These are phyloP conservation scores for Dallia pectoralis DNA, from an alignment of 2,797 vertebrate species.

Conservation along the genomic window DNA sequence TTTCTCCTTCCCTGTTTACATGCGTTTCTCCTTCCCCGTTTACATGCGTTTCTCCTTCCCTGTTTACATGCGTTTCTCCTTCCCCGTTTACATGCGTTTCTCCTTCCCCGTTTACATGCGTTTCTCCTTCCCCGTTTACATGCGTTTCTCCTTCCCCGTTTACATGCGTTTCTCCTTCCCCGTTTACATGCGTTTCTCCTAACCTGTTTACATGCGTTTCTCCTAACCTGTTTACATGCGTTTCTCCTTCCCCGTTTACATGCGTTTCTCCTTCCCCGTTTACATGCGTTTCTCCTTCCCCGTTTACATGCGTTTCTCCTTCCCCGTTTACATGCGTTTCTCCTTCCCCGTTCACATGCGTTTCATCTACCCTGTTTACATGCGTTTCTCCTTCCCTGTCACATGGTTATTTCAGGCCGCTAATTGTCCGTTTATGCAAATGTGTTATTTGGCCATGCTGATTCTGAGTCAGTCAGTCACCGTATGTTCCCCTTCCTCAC, in stretches of 20 bases:
- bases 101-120: constrained; percentile 22
- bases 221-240: constrained; percentile 24
- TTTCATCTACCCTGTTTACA: no score
- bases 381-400: constrained; percentile 32
- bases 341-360: no score
- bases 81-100: constrained; percentile 14
- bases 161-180: constrained; percentile 24
- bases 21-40: constrained; percentile 25
- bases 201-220: constrained; percentile 9
- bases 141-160: constrained; percentile 25
- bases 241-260: constrained; percentile 23
- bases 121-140: constrained; percentile 23
- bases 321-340: constrained; percentile 14
- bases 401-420: constrained; percentile 40
- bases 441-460: not conserved
- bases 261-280: constrained; percentile 25
- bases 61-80: constrained; percentile 22
- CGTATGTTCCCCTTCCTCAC: not conserved
- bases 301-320: constrained; percentile 20
- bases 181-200: no score
- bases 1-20: constrained; percentile 25
- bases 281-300: constrained; percentile 24
- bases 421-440: constrained; percentile 34
- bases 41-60: constrained; percentile 24
- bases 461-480: not conserved